Evolutionary conservation across 92 coral and sea anemone species (phyloP).

Genomic region (Paragorgia papillata): DNA sequence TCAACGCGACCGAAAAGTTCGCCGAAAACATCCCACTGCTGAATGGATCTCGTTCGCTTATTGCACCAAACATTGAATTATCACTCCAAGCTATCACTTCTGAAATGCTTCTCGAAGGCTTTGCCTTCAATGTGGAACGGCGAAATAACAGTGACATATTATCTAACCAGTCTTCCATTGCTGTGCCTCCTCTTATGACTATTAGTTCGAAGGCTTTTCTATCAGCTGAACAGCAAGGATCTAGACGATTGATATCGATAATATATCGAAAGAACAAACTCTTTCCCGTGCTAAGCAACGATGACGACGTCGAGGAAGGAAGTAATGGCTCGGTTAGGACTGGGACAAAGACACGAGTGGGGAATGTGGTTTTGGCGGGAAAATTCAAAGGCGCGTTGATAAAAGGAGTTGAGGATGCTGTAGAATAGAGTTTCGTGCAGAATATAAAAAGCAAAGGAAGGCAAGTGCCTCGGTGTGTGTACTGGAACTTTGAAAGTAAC

Average conservation of each 20-base stretch:
- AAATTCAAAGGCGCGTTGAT: constrained; percentile 20
- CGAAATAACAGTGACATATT: not conserved
- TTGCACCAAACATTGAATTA: constrained; percentile 4
- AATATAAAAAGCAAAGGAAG: not conserved
- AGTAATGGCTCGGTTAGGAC: not conserved
- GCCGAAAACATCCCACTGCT: constrained; percentile 44
- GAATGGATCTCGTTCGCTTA: not conserved
- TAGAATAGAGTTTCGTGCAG: not conserved
- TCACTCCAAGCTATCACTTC: not conserved
- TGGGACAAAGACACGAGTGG: not conserved
- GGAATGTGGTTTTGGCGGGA: constrained; percentile 14
- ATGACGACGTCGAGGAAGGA: not conserved
- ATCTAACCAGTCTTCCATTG: not conserved
- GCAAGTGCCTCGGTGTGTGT: constrained; percentile 38
- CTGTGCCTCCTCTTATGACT: not conserved
- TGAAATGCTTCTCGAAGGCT: constrained; percentile 1
- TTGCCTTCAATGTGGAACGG: not conserved
- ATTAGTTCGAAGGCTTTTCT: not conserved
- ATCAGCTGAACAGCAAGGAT: constrained; percentile 5
- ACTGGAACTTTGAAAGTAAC: constrained; percentile 47
- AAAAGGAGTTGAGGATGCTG: not conserved
- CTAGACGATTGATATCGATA: constrained; percentile 15
- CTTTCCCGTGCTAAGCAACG: not conserved
- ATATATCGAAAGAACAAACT: constrained; percentile 20
- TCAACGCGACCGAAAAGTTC: constrained; percentile 46